These are phyloP conservation scores for Agrypnia vestita DNA, from an alignment of 1,140 invertebrate species.

Conservation along the genomic window DNA sequence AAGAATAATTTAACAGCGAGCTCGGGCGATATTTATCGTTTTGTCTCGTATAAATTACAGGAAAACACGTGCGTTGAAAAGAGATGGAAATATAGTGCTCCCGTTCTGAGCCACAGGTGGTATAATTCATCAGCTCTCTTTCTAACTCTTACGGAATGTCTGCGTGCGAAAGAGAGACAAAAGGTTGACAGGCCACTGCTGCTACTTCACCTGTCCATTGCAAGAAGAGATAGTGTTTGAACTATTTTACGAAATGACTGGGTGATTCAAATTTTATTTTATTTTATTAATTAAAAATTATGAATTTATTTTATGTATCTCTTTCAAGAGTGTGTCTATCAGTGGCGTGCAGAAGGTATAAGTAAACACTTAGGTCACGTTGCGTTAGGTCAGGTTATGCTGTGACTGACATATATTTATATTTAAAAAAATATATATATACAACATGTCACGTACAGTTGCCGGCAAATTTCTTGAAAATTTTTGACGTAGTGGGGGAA, in stretches of 20 bases:
- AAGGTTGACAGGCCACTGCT: conserved; percentile 31
- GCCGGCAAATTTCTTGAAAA: too few relatives aligned
- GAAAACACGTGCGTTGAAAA: conserved; percentile 34
- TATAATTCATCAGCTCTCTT: conserved; percentile 46
- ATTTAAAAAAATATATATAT: too few relatives aligned
- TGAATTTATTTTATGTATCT: too few relatives aligned
- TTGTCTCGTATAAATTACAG: conserved; percentile 38
- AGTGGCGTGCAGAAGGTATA: too few relatives aligned
- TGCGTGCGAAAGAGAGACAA: conserved; percentile 34
- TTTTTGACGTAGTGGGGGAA: too few relatives aligned
- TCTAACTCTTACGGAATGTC: neutral
- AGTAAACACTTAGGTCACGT: too few relatives aligned
- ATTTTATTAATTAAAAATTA: too few relatives aligned
- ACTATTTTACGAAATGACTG: conserved; percentile 49
- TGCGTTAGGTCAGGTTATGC: too few relatives aligned
- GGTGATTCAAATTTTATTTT: conserved; percentile 11
- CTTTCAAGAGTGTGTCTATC: too few relatives aligned
- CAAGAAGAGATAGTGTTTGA: conserved; percentile 53
- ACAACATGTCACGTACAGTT: too few relatives aligned
- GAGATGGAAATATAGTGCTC: conserved; percentile 44
- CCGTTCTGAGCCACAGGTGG: conserved; percentile 57
- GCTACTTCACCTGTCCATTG: conserved; percentile 56
- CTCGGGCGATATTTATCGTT: conserved; percentile 25
- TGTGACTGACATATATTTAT: too few relatives aligned
- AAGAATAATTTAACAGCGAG: conserved; percentile 6